These are phyloP conservation scores for Tricholauxania praeusta DNA, from an alignment of 2,888 invertebrate genomes.

Conservation along the genomic window DNA sequence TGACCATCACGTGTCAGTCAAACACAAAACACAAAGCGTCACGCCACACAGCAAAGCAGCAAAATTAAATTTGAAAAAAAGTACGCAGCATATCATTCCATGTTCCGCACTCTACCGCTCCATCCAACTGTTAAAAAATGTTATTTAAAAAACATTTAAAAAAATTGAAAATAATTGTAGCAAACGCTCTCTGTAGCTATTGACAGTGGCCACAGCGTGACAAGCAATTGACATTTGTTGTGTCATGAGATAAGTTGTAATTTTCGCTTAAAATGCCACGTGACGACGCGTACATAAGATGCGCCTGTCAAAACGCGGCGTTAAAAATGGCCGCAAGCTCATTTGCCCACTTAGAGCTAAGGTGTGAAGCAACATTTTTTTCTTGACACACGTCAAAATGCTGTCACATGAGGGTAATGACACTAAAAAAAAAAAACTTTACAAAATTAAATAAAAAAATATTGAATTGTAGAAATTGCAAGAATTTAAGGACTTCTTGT, in stretches of 20 bases:
- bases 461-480: too few relatives aligned
- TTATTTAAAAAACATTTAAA: background rate
- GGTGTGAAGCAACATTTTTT: too few relatives aligned
- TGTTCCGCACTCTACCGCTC: background rate
- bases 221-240: slow-evolving; percentile 18
- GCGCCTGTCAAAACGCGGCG: too few relatives aligned
- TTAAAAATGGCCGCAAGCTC: too few relatives aligned
- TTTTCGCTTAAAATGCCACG: slow-evolving; percentile 34
- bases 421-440: too few relatives aligned
- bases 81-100: background rate
- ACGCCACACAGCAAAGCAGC: background rate
- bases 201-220: slow-evolving; percentile 13
- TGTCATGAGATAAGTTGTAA: slow-evolving; percentile 28
- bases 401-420: too few relatives aligned
- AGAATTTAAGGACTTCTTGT: too few relatives aligned
- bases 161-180: slow-evolving; percentile 6
- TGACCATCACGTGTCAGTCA: slow-evolving; percentile 8
- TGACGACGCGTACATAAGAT: background rate
- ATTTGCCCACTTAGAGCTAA: too few relatives aligned
- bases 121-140: background rate
- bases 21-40: background rate
- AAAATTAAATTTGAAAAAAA: background rate
- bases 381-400: too few relatives aligned
- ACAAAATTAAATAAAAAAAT: too few relatives aligned
- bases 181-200: background rate